Percentiles rank a stretch among this genome's conserved stretches.
Evolutionary conservation across 2,113 vertebrate genomes (phyloP).

Genomic region (Chamaea fasciata): DNA sequence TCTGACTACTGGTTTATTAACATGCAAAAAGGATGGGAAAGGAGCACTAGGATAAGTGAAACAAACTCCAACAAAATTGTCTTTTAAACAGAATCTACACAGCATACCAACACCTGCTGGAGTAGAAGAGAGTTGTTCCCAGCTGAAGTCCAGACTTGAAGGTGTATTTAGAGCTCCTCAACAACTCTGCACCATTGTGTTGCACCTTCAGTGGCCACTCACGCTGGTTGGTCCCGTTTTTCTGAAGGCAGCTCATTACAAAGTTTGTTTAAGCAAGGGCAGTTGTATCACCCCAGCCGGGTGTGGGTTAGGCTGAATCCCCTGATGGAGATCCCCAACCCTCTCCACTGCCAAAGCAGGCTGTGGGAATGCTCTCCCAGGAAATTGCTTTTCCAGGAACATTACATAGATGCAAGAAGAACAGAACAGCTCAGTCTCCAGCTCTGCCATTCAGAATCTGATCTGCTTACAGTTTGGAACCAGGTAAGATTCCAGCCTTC

Average conservation of each 20-base stretch:
- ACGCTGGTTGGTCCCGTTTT: rapidly evolving
- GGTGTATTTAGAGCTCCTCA: background rate
- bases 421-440: background rate
- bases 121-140: background rate
- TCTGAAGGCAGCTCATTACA: background rate
- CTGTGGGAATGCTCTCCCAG: background rate
- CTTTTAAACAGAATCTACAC: background rate
- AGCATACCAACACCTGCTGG: background rate
- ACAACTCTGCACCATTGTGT: background rate
- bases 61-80: background rate
- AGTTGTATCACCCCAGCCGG: background rate
- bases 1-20: background rate
- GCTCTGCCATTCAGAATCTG: background rate
- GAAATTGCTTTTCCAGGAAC: background rate
- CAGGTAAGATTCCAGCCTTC: background rate
- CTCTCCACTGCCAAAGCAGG: background rate
- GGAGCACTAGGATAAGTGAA: background rate
- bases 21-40: background rate
- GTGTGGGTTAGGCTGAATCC: background rate
- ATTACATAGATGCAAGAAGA: background rate
- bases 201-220: background rate
- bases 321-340: background rate
- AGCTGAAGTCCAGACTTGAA: background rate
- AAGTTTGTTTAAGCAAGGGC: background rate
- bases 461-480: background rate